A percentile compares a stretch with the other conserved stretches of the same genome.
Evolutionary conservation across 2,888 invertebrate species (phyloP).

Genomic region (Apamea epomidion): DNA sequence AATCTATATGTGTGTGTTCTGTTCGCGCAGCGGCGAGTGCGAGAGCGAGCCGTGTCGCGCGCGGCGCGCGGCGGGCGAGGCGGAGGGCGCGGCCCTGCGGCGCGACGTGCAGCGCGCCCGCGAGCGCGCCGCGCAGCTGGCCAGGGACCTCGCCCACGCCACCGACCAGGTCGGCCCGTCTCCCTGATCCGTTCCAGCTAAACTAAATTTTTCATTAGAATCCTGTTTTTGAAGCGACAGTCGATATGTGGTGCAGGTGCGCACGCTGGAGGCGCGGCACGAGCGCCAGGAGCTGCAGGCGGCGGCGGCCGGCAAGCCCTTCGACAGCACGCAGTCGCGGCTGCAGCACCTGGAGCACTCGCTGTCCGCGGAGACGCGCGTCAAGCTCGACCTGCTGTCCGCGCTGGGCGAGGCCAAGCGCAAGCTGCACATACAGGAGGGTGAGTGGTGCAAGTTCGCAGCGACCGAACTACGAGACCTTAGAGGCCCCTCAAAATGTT

Average conservation of each 20-base stretch:
- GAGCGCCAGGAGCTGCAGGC: slow-evolving; percentile 68
- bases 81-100: slow-evolving; percentile 87
- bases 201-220: not conserved
- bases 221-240: not conserved
- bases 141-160: slow-evolving; percentile 77
- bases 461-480: not conserved
- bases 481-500: no score
- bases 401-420: slow-evolving; percentile 98
- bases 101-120: slow-evolving; percentile 85
- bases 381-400: slow-evolving; percentile 99
- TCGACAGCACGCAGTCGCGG: slow-evolving; percentile 96
- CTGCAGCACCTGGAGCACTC: slow-evolving; percentile 97
- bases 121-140: slow-evolving; percentile 74
- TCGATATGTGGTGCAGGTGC: slow-evolving; percentile 60
- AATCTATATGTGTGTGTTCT: not conserved
- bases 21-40: slow-evolving; percentile 79
- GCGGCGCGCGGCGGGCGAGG: slow-evolving; percentile 89
- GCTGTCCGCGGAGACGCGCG: slow-evolving; percentile 98
- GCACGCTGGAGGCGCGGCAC: slow-evolving; percentile 71
- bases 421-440: slow-evolving; percentile 96
- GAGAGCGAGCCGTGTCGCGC: slow-evolving; percentile 88
- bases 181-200: not conserved
- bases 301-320: slow-evolving; percentile 29
- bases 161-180: slow-evolving; percentile 76
- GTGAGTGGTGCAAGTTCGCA: slow-evolving; percentile 90